Conservation (phyloP, 2,888 invertebrate genomes). For the Heteromyza rotundicornis region DNA sequence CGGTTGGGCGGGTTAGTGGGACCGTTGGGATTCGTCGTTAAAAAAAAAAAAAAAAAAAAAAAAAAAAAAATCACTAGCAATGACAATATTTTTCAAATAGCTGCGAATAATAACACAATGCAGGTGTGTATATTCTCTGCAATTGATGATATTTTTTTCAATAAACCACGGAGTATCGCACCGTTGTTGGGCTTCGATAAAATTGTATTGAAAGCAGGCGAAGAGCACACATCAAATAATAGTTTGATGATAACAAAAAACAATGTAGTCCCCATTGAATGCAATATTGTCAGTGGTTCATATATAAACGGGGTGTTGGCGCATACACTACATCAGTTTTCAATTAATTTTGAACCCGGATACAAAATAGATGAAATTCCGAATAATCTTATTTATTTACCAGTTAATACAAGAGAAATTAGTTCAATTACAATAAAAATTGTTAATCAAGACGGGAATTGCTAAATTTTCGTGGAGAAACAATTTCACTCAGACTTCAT, state of each 20-base stretch:
- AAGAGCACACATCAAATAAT: slow-evolving; percentile 40
- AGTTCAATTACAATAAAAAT: too few relatives aligned
- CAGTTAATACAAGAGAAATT: too few relatives aligned
- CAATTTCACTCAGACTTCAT: slow-evolving; percentile 44
- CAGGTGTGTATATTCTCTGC: slow-evolving; percentile 16
- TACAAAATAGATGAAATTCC: slow-evolving; percentile 54
- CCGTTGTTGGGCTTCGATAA: slow-evolving; percentile 29
- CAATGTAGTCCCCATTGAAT: slow-evolving; percentile 25
- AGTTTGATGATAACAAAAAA: slow-evolving; percentile 47
- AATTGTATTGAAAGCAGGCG: slow-evolving; percentile 22
- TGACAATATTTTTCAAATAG: slow-evolving; percentile 14
- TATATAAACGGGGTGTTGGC: slow-evolving; percentile 36
- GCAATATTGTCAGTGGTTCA: slow-evolving; percentile 30
- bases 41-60: too few relatives aligned
- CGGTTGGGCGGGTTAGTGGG: too few relatives aligned
- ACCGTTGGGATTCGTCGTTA: too few relatives aligned
- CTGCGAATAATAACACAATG: slow-evolving; percentile 22
- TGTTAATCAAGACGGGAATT: slow-evolving; percentile 45
- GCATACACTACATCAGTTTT: slow-evolving; percentile 54
- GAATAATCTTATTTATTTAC: slow-evolving; percentile 49
- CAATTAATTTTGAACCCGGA: slow-evolving; percentile 44
- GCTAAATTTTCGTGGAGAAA: slow-evolving; percentile 48
- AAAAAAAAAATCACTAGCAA: too few relatives aligned
- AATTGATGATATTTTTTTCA: slow-evolving; percentile 17
- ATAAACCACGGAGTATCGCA: slow-evolving; percentile 18